These are phyloP conservation scores for Actinia tenebrosa DNA, from an alignment of 64 coral and sea anemone species.

Conservation along the genomic window DNA sequence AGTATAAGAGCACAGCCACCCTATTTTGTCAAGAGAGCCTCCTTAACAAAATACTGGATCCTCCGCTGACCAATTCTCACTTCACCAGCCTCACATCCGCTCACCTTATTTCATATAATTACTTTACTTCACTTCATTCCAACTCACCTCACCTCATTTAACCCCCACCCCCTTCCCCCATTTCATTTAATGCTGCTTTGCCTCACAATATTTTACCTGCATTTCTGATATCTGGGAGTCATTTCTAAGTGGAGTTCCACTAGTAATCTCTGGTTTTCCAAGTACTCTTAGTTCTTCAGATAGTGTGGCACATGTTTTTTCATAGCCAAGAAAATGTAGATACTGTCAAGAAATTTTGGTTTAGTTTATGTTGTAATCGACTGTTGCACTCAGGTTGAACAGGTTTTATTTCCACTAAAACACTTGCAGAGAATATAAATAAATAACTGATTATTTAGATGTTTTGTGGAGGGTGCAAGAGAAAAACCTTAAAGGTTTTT, in stretches of 20 bases:
- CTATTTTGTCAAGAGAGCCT: too few species aligned
- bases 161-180: too few species aligned
- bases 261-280: slow-evolving; percentile 36
- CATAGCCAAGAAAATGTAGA: slow-evolving; percentile 65
- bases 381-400: background rate
- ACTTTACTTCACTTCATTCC: too few species aligned
- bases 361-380: background rate
- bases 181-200: background rate
- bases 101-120: too few species aligned
- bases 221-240: slow-evolving; percentile 64
- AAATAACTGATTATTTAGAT: too few species aligned
- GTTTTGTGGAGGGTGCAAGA: too few species aligned
- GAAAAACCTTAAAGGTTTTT: background rate
- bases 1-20: too few species aligned
- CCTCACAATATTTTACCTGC: slow-evolving; percentile 34
- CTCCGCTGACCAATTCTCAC: too few species aligned
- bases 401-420: background rate
- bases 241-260: slow-evolving; percentile 52
- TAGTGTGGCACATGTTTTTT: slow-evolving; percentile 31
- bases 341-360: slow-evolving; percentile 23
- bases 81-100: too few species aligned
- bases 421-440: background rate
- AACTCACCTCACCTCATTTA: too few species aligned
- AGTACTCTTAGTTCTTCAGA: slow-evolving; percentile 50
- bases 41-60: too few species aligned